Evolutionary conservation across 2,888 invertebrate genomes (phyloP), one percentile per base, ranked within the genome.

Genomic region (Buathra laborator): DNA sequence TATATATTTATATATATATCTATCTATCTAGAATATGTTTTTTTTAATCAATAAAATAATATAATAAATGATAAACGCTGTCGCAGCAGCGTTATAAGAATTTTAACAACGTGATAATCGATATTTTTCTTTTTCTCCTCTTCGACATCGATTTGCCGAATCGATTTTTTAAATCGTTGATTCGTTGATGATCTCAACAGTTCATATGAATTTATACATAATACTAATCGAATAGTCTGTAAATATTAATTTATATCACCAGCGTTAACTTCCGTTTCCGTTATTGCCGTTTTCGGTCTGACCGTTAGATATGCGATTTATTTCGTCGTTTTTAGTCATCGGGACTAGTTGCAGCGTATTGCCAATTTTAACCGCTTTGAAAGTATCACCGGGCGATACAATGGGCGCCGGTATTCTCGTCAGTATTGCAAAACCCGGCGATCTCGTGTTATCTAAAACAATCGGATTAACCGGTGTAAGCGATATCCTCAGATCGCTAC

Each of bases 361-460:
- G n/a, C 92, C 92, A 66, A 91, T 88, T 89, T 91, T 90, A 32
- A 92, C 87, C 48, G 91, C 92, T 85, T 90, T 90, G 66, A 91
- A 92, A 9, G 90, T 88, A 83, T 90, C 91, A 64, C 92, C 92
- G 5, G 90, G 88, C 51, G 90, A 89, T 62, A 90, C 87, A 32
- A 86, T 86, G 12, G 89, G 88, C 24, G 87, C 86, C 62, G 89
- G 89, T 78, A 90, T 86, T 53, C 87, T 84, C 59, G 90, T 89
- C 5, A 90, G 56, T 84, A 89, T 89, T 53, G 90, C 86, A 62
- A 88, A 88, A 71, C 88, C 88, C 64, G 88, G 75, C 66, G 87
- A 86, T 43, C 32, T 81, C 3, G 59, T 59, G 70, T 79, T 88
- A 3, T 86, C 81, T 48, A 88, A 19, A 37, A 81, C 68, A n/a